Base-by-base conservation (phyloP, 2,888 invertebrate species). In the Hirtodrosophila cameraria region DNA sequence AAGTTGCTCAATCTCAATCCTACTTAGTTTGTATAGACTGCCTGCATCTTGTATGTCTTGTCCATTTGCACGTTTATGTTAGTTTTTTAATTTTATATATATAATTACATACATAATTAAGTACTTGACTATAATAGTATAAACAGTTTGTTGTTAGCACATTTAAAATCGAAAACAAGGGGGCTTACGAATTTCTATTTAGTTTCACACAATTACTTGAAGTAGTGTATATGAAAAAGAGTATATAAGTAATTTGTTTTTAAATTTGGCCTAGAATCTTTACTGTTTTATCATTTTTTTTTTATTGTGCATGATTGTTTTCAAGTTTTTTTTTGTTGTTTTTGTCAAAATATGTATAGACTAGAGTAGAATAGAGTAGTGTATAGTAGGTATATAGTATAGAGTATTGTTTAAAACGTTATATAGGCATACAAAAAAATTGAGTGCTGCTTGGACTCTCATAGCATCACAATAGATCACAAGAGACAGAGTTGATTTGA, bases 381-480 rank as follows among this genome's bases (percentile, higher is more conserved):
- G 9, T 54, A 45, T 25, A 25, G 12, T 36, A 48, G 9, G 27
- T n/a, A 30, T 15, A 52, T 31, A 67, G 68, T 60, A 60, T 67
- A 76, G 68, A 67, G 63, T 77, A 48, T 77, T 78, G 78, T 79
- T 79, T 79, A 83, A 83, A 79, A 79, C 78, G 63, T 86, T 83
- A 80, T 23, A 83, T 69, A 80, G 79, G 86, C 79, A 83, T 86
- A 66, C 18, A 75, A 86, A 80, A 86, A 69, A 83, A 62, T 86
- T 72, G 84, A 83, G 86, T 86, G 79, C 86, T 86, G 79, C 80
- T 72, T 60, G 65, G 60, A 67, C 54, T 69, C 67, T 54, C 57
- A 65, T 60, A 85, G 87, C 86, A 87, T 87, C 86, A 86, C 86
- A 86, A 76, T 76, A 86, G 87, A 87, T 84, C 83, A 84, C 83